Base-by-base conservation (phyloP, 2,888 invertebrate species). In the Lamproptera curius region DNA sequence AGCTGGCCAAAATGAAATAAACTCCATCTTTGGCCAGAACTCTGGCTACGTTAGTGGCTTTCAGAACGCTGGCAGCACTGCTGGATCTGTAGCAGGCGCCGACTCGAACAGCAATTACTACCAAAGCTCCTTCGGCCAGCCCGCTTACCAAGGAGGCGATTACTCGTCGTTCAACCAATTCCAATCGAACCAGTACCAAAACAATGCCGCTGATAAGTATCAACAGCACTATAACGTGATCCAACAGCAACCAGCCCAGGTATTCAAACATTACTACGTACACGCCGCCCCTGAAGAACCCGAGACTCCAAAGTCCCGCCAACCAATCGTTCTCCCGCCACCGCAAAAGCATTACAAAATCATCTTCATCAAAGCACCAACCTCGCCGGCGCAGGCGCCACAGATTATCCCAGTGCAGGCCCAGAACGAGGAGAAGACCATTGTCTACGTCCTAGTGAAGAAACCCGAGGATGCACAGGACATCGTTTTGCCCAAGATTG, bases 331-430 rank as follows among this genome's bases (percentile, higher is more conserved):
- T 1, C 74, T 90, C 1, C 90, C 92, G 3, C 90, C 92, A 23
- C 88, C 93, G 14, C 93, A 93, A 69, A 93, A 93, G 62, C 93
- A 93, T 71, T 93, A 94, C 88, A 94, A 94, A 70, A 93, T 94
- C 61, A 93, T 94, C 72, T 94, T 94, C 86, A 93, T 94, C 68
- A 94, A 94, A 74, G 91, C 93, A 8, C 94, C 94, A 40, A 88
- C 90, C 26, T 88, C 91, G 54, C 88, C 90, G 36, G 90, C 90
- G 28, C 90, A 90, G 37, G 89, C 91, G 26, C 92, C 91, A 2
- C 93, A 93, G 53, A 77, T 91, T 9, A 90, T 93, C 51, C 92
- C 93, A 42, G 85, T 91, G 6, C 90, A 91, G 58, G 90, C 90
- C 52, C 93, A 92, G 64, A 91, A 91, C 65, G 92, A 92, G 70